Evolutionary conservation across 2,888 invertebrate genomes (phyloP).

Genomic region (Camptogramma bilineatum): DNA sequence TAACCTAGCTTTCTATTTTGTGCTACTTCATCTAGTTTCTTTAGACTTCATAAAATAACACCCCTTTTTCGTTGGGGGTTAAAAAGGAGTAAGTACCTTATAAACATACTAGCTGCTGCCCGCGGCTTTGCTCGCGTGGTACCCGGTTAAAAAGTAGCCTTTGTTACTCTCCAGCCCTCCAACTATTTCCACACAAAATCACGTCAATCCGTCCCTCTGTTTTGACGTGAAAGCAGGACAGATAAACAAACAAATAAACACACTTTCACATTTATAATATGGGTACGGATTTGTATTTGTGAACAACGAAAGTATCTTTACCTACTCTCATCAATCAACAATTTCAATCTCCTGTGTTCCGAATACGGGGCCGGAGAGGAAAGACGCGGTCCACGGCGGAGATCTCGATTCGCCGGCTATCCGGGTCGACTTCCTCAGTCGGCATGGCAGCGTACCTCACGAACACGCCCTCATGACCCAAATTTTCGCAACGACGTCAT

Average conservation of each 20-base stretch:
- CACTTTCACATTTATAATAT: too few relatives aligned
- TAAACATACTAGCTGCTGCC: too few relatives aligned
- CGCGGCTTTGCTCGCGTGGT: too few relatives aligned
- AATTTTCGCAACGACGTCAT: conserved; percentile 79
- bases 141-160: too few relatives aligned
- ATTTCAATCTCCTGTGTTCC: neutral
- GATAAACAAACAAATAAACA: too few relatives aligned
- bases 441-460: conserved; percentile 25
- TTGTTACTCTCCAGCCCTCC: too few relatives aligned
- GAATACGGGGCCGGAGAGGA: neutral
- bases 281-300: too few relatives aligned
- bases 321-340: conserved; percentile 1
- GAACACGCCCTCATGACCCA: conserved; percentile 66
- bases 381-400: conserved; percentile 18
- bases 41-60: neutral
- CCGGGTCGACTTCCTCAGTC: conserved; percentile 30
- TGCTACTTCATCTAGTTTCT: conserved; percentile 1
- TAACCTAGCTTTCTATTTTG: conserved; percentile 39
- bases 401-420: conserved; percentile 34
- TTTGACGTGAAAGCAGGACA: too few relatives aligned
- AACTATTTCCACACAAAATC: too few relatives aligned
- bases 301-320: neutral
- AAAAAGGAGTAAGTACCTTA: too few relatives aligned
- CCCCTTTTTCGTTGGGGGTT: too few relatives aligned
- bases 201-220: too few relatives aligned